phyloP scores from a whole-genome alignment of 2,888 invertebrate genomes.

The Cordilura impudica region DNA sequence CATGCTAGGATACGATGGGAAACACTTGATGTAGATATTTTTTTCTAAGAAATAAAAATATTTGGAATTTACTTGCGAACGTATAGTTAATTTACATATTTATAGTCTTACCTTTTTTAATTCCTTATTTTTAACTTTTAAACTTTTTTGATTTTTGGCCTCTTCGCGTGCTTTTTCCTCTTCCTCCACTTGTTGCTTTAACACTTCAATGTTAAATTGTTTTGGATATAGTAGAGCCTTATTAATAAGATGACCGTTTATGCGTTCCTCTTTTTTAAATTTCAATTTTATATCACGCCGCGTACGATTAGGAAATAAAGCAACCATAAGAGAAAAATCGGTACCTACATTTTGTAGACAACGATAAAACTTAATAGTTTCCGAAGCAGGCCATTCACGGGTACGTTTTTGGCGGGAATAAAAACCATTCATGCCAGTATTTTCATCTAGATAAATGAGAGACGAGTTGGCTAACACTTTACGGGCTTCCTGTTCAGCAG shows the following conservation, averaged over 20 bases:
- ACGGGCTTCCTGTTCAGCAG: conserved; percentile 81
- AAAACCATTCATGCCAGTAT: conserved; percentile 80
- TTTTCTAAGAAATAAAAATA: conserved; percentile 48
- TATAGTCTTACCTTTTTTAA: conserved; percentile 72
- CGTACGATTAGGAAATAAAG: conserved; percentile 87
- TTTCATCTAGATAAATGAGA: conserved; percentile 83
- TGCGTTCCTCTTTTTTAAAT: conserved; percentile 93
- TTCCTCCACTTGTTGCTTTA: conserved; percentile 80
- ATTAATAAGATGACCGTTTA: conserved; percentile 85
- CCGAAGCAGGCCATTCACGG: conserved; percentile 86
- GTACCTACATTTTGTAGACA: conserved; percentile 94
- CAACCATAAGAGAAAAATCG: conserved; percentile 93
- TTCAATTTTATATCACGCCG: conserved; percentile 92
- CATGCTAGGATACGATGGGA: conserved; percentile 69
- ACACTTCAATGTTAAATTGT: conserved; percentile 83
- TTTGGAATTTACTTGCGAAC: not conserved
- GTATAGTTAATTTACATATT: conserved; percentile 56
- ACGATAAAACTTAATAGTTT: conserved; percentile 94
- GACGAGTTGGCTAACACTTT: conserved; percentile 83
- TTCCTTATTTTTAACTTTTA: conserved; percentile 67
- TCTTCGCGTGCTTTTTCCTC: conserved; percentile 74
- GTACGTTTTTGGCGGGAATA: conserved; percentile 84
- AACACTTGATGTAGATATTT: conserved; percentile 61
- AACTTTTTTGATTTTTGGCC: not conserved
- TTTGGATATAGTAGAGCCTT: conserved; percentile 85